Evolutionary conservation across 2,113 vertebrate species (phyloP), one percentile per base, ranked within the genome.

Genomic region (Chinchilla lanigera): DNA sequence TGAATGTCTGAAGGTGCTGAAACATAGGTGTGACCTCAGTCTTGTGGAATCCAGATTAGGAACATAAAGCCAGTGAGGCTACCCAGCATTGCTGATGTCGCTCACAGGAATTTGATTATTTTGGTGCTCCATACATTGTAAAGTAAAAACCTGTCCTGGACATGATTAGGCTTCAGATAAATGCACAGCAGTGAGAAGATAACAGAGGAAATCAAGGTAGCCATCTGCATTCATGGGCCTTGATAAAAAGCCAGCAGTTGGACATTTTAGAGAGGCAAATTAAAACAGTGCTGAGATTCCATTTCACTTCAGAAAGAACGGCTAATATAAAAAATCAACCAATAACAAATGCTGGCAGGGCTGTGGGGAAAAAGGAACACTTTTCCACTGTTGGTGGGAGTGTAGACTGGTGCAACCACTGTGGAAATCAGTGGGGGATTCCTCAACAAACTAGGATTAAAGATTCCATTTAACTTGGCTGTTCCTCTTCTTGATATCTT

Each of bases 1-100:
- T 94, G 56, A 94, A 56, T 75, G 16, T 86, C 47, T 93, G 78
- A 84, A 95, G 78, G 89, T 14, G 16, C 12, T 38, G 30, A 75
- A 81, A 83, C 44, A 63, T 7, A 90, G 13, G 12, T 60, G 24
- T 81, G 30, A 26, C 33, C 67, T 78, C 28, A 81, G 14, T 85
- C 22, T 85, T 91, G 38, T 11, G 61, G 47, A 56, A 26, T 60
- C 33, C 86, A 67, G 54, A 56, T 50, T 54, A 56, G 20, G 35
- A 82, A 81, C 16, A 24, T 35, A 82, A 88, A 5, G 6, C 20
- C 22, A 61, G 16, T 38, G n/a, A 38, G 4, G 91, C 26, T 82
- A 26, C 3, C 52, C 54, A 81, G 52, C 3, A 1, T 63, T 93
- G 12, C 28, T 90, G 33, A 80, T 90, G 38, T 13, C 20, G 8